A percentile compares a stretch with the other conserved stretches of the same genome.
Evolutionary conservation across 2,797 vertebrate species (phyloP).

Genomic region (Podarcis lilfordi): DNA sequence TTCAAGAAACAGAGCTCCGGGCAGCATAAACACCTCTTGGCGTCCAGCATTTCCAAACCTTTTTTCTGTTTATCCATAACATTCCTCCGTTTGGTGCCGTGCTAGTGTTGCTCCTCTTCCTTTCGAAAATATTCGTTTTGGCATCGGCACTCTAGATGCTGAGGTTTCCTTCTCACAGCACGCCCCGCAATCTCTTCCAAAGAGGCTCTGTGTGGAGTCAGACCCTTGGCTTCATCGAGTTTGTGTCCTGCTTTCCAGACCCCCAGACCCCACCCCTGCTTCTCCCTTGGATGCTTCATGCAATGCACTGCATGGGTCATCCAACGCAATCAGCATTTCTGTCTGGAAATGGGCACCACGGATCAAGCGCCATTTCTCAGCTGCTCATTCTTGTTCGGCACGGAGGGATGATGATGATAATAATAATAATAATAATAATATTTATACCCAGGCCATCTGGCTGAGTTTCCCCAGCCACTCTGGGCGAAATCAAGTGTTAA

Average conservation of each 20-base stretch:
- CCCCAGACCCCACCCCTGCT: background rate
- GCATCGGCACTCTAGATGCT: background rate
- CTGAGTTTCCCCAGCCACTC: too few relatives aligned
- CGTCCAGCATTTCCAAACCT: background rate
- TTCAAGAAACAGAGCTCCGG: background rate
- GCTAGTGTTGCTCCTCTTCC: background rate
- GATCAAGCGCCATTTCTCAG: background rate
- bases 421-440: too few relatives aligned
- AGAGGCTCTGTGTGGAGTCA: background rate
- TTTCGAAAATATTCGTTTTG: conserved; percentile 5
- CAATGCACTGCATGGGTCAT: fast-evolving
- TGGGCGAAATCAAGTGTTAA: too few relatives aligned
- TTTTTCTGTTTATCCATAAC: background rate
- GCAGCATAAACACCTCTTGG: too few relatives aligned
- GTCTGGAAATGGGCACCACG: background rate
- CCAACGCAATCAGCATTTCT: background rate
- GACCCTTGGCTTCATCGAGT: background rate
- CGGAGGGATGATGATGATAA: too few relatives aligned
- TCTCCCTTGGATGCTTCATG: background rate
- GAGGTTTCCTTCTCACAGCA: background rate
- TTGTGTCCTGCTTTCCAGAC: background rate
- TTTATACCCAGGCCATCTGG: too few relatives aligned
- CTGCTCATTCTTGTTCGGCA: background rate
- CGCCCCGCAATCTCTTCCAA: background rate
- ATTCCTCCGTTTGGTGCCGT: background rate